Evolutionary conservation across 2,888 invertebrate genomes (phyloP), one percentile per base, ranked within the genome.

Genomic region (Caenorhabditis imperialis): DNA sequence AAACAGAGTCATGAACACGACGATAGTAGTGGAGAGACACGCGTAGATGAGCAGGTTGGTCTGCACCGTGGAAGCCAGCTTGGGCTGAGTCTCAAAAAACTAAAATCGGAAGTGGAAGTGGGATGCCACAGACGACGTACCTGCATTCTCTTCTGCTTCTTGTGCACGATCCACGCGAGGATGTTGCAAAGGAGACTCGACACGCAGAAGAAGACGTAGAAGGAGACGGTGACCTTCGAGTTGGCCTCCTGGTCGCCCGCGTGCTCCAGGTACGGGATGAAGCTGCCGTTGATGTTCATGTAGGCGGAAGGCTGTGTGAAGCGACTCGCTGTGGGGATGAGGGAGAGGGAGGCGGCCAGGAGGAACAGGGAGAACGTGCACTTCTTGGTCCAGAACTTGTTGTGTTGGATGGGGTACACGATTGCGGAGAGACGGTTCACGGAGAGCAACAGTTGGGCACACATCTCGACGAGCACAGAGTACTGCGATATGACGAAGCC

Each of bases 21-120:
- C 73, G 8, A 73, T 61, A 27, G 75, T 14, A 14, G 79, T 79
- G 25, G 74, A 77, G 10, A 71, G 38, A n/a, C 77, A 79, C 3
- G 77, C 77, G 48, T 79, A 79, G n/a, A 79, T 75, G 14, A 79
- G 58, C 2, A 79, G 73, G 55, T 79, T 79, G 7, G 63, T 61
- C 38, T 79, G 79, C 18, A 79, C 75, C 16, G 65, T 75, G 8
- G 69, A 38, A 3, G 79, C 70, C 20, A 79, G 20, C 35, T 71
- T 58, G 0, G 60, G 72, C 16, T 77, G 73, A 25, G 51, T 51
- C 33, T 77, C 77, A 45, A 74, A 74, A 23, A 62, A 57, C 77
- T 77, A 61, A 53, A 77, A 70, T n/a, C 44, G 23, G 45, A 18
- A 3, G 7, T 2, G 20, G 14, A 16, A 16, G 3, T n/a, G 12